Evolutionary conservation across 2,113 vertebrate species (phyloP).

Genomic region (Cyphomyrus plagiostoma): DNA sequence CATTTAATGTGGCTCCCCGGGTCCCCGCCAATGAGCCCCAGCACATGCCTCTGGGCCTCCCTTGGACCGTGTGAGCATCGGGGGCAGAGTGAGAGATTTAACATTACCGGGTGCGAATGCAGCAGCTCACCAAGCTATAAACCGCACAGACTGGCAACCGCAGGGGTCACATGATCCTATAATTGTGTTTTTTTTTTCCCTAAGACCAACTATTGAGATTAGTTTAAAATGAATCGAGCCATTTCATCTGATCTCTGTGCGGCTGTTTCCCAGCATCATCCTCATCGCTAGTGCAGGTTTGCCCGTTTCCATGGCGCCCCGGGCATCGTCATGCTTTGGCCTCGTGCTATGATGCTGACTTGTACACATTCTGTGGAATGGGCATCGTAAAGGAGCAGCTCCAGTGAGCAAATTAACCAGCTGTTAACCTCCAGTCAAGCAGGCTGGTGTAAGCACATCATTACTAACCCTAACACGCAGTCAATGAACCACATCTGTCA

Average conservation of each 20-base stretch:
- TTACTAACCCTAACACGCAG: not conserved
- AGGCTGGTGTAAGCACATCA: not conserved
- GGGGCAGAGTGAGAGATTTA: not conserved
- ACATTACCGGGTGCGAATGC: not conserved
- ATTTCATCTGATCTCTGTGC: not conserved
- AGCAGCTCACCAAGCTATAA: not conserved
- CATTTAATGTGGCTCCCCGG: not conserved
- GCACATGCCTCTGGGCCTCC: not conserved
- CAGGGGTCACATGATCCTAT: not conserved
- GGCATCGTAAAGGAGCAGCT: not conserved
- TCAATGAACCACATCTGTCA: not conserved
- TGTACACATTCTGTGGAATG: not conserved
- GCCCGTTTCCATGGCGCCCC: not conserved
- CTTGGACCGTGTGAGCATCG: too few species aligned
- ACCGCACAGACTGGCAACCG: too few species aligned
- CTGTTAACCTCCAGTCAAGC: not conserved
- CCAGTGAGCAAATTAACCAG: not conserved
- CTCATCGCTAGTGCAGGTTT: not conserved
- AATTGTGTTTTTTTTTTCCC: not conserved
- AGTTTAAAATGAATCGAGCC: not conserved
- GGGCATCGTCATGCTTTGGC: not conserved
- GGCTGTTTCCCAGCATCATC: not conserved
- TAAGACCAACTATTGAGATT: not conserved
- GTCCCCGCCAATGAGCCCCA: slow-evolving; percentile 21
- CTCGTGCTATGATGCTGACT: not conserved